Base-by-base conservation (phyloP, 2,797 vertebrate genomes). In the Poecilia velifera region DNA sequence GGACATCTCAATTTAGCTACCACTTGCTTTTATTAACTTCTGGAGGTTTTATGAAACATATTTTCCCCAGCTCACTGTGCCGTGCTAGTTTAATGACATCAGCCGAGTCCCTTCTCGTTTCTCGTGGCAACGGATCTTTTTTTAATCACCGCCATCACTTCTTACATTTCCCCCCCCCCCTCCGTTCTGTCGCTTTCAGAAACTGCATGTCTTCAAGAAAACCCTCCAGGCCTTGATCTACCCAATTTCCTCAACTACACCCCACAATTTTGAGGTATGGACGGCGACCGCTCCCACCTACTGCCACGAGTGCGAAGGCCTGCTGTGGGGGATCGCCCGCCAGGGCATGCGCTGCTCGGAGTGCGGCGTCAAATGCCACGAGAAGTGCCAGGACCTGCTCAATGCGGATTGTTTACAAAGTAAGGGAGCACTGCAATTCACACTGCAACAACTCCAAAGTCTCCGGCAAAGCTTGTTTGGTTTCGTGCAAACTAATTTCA, bases 381-480 rank as follows among this genome's bases (percentile, higher is more conserved):
- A 99, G 80, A 99, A 99, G 95, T 99, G 98, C 91, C 98, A 99
- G 93, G 98, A 99, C 91, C 97, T 99, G 80, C 97, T 99, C 77
- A 99, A 98, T 0, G 98, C 98, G 9, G 98, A 99, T 90, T 99
- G 98, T 88, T 96, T 99, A 86, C 98, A 99, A 91, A 96, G 98
- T 99, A 94, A 98, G 98, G 0, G 53, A 46, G 0, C 1, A 53
- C 5, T 82, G 76, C 4, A 1, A 53, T 76, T 28, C 22, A 16
- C 71, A 22, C 74, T 72, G n/a, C 3, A 34, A 34, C 62, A 72
- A 47, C 36, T 51, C 72, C 45, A 73, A 36, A 74, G 43, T 16
- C 73, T 18, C 28, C 34, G 22, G 62, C 36, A n/a, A 16, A 75
- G 72, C 51, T 41, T 46, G 28, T 18, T 74, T 74, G 28, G 31